Evolutionary conservation across 2,113 vertebrate genomes (phyloP).

Genomic region (Puffinus mauretanicus): DNA sequence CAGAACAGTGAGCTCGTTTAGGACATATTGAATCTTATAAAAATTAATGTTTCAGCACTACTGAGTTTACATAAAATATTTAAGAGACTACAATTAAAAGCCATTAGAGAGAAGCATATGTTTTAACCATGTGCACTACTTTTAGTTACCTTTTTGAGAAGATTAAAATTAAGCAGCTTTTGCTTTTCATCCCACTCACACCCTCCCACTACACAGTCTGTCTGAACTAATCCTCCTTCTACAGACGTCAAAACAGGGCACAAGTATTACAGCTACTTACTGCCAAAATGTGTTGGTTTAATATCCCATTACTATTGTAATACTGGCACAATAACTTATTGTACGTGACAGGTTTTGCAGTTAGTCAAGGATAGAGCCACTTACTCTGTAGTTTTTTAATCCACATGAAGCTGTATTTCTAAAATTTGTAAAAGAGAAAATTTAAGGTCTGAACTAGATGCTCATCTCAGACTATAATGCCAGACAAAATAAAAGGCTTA

Average conservation of each 20-base stretch:
- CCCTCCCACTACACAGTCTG: conserved; percentile 48
- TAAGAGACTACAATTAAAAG: neutral
- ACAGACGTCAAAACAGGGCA: conserved; percentile 52
- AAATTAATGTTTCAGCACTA: neutral
- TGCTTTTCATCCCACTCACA: conserved; percentile 48
- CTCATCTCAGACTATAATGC: neutral
- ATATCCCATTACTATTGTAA: conserved; percentile 47
- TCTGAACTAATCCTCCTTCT: conserved; percentile 54
- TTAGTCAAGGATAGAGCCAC: conserved; percentile 30
- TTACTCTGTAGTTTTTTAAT: neutral
- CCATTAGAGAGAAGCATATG: neutral
- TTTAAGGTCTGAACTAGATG: neutral
- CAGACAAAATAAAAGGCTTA: neutral
- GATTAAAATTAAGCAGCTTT: conserved; percentile 63
- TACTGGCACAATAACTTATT: conserved; percentile 29
- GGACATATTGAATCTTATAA: neutral
- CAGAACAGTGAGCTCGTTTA: neutral
- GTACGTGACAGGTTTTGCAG: neutral
- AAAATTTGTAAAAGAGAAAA: neutral
- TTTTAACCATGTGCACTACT: neutral
- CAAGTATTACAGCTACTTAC: conserved; percentile 23
- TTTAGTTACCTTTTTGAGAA: conserved; percentile 46
- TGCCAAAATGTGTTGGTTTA: conserved; percentile 35
- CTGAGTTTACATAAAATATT: conserved; percentile 5
- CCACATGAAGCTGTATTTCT: neutral